These are phyloP conservation scores for Enhydra lutris DNA, from an alignment of 2,113 vertebrate genomes.

Conservation along the genomic window DNA sequence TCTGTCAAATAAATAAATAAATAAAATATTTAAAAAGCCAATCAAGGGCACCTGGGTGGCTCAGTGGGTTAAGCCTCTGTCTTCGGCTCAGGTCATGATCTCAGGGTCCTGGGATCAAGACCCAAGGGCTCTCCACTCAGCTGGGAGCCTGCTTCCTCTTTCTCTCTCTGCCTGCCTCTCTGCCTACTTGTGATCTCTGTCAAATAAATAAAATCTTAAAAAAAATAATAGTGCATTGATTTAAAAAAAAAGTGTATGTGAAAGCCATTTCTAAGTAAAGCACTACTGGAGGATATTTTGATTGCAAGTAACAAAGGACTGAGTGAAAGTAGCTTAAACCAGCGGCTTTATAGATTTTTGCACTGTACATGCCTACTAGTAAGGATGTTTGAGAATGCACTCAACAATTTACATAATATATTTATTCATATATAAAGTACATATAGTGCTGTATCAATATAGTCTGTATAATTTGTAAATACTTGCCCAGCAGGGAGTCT, in stretches of 20 bases:
- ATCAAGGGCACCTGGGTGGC: no score
- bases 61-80: no score
- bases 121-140: no score
- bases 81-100: no score
- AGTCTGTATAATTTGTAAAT: background rate
- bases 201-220: background rate
- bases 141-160: no score
- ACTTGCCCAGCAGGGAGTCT: background rate
- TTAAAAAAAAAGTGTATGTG: background rate
- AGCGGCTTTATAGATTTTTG: background rate
- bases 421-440: background rate
- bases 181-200: no score
- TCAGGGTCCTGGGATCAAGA: no score
- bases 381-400: background rate
- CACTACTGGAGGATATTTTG: background rate
- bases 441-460: background rate
- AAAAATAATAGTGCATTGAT: background rate
- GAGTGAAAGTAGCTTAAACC: background rate
- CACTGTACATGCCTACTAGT: background rate
- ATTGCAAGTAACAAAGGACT: background rate
- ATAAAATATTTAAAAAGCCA: no score
- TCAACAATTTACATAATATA: background rate
- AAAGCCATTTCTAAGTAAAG: slow-evolving; percentile 15
- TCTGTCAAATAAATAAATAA: no score
- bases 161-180: no score